These are phyloP conservation scores for Frieseomelitta varia DNA, from an alignment of 1,140 invertebrate species.

Conservation along the genomic window DNA sequence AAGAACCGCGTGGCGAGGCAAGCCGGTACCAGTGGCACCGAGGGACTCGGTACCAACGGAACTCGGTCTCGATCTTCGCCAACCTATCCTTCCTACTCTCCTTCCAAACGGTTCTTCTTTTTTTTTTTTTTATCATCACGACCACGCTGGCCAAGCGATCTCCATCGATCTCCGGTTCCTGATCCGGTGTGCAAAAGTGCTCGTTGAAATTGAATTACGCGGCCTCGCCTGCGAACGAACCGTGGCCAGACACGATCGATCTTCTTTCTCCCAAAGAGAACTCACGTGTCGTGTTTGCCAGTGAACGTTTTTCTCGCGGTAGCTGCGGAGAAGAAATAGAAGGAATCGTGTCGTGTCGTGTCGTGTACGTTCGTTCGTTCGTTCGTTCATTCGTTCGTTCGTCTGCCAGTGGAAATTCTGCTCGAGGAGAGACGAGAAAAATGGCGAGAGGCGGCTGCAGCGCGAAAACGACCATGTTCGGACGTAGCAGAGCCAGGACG, in stretches of 20 bases:
- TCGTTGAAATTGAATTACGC: background rate
- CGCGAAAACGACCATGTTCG: background rate
- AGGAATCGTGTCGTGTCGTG: background rate
- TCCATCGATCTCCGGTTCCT: background rate
- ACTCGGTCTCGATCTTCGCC: conserved; percentile 37
- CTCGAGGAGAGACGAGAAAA: background rate
- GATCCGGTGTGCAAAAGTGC: background rate
- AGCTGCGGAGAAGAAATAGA: too few relatives aligned
- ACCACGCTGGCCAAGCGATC: background rate
- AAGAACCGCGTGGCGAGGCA: conserved; percentile 63
- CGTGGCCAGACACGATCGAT: background rate
- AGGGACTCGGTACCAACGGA: conserved; percentile 62
- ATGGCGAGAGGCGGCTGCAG: conserved; percentile 16
- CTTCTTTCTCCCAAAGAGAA: too few relatives aligned
- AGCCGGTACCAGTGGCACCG: conserved; percentile 67
- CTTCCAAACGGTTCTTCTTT: background rate
- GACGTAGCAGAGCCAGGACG: conserved; percentile 4
- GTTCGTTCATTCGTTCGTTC: too few relatives aligned
- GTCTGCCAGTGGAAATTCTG: background rate
- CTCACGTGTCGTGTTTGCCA: too few relatives aligned
- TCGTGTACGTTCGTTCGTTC: background rate
- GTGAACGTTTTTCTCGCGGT: too few relatives aligned
- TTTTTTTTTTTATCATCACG: too few relatives aligned
- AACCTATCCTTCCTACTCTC: background rate
- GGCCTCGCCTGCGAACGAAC: background rate